Base-by-base conservation (phyloP, 2,113 vertebrate species). In the Odontesthes bonariensis region DNA sequence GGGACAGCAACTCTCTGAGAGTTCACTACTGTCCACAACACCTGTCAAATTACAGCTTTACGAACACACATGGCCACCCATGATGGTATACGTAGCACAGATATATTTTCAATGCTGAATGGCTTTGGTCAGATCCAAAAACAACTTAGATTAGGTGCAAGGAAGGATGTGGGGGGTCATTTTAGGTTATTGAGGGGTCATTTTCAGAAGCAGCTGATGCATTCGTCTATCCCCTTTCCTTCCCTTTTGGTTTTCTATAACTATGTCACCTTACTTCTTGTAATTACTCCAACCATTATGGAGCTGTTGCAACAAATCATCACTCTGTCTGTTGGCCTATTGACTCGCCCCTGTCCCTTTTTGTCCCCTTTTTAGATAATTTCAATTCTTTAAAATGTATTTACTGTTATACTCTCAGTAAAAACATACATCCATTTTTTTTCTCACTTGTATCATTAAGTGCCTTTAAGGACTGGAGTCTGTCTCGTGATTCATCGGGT, bases 401-500 rank as follows among this genome's bases (percentile, higher is more conserved):
- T 27, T 27, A 1, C 27, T 27, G 27, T 68, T 60, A 27, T 27
- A 27, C 27, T 27, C 2, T 27, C 27, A 27, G 27, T 27, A 27
- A 27, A 27, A 27, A 27, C 27, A 27, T 2, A 27, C 27, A 27
- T 27, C 27, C 27, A 27, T 27, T 27, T 27, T 27, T n/a, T 27
- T 8, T 47, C 52, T 8, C 9, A 71, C 61, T 61, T 71, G 73
- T 72, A 58, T 62, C 11, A 4, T 56, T 52, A 12, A 23, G 31
- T 38, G 57, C 56, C 69, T 40, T n/a, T 27, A 23, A 55, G 32
- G 54, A 20, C 27, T 46, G 40, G 40, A 55, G 59, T 22, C 58
- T 53, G 5, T 74, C 57, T 61, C 44, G 40, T 90, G 64, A 75
- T 78, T 68, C 54, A 76, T 51, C 60, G 70, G 54, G 60, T 68